Base-by-base conservation (phyloP, 2,797 vertebrate species). In the Glyptemys insculpta region DNA sequence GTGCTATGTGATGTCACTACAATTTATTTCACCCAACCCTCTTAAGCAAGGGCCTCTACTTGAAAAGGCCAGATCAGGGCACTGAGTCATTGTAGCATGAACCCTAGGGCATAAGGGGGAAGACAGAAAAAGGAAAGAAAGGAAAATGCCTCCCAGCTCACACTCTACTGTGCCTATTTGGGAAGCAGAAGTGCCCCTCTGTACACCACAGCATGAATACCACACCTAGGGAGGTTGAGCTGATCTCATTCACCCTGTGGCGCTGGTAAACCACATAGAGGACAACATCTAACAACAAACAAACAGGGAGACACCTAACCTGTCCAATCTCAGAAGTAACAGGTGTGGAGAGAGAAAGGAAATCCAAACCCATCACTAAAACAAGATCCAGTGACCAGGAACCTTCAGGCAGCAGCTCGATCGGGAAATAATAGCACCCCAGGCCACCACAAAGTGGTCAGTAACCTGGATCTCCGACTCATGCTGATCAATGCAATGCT, bases 391-490 rank as follows among this genome's bases (percentile, higher is more conserved):
- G 53, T 0, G 74, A 1, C 37, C 86, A 23, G 4, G 27, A 34
- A 37, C n/a, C 1, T 81, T 1, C 1, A 18, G 81, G 8, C 47
- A 49, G 0, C 25, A 1, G 3, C 18, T 89, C 78, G 10, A 9
- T 1, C 84, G 84, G 59, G 72, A 29, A 76, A 76, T 76, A 44
- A 76, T 27, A 12, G 12, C 23, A 76, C 12, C 19, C 2, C 4
- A 29, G 89, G 54, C 4, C 84, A 1, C 15, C 62, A 8, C 11
- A 94, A 53, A 59, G 4, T 7, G 1, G 14, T 27, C 12, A 85
- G 16, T 5, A 79, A 2, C 52, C 18, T 81, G 41, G 65, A 76
- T 76, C 72, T 76, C 25, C 4, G 12, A 47, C 41, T 47, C 5
- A 16, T 47, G 14, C 8, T 37, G 12, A 76, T 76, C 25, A 47